phyloP scores from a whole-genome alignment of 2,888 invertebrate species.

The Terebella lapidaria region DNA sequence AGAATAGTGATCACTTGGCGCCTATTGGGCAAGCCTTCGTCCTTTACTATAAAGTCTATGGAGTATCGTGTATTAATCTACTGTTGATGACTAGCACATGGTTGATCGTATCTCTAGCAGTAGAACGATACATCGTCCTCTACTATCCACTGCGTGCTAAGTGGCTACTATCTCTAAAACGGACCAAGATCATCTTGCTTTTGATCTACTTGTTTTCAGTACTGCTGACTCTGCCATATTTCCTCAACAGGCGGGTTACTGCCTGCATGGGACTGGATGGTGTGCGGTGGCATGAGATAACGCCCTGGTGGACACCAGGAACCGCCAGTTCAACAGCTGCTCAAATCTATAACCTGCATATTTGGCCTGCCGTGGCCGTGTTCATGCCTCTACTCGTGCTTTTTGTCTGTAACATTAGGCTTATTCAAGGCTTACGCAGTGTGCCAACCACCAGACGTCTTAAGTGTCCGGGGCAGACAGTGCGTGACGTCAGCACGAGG shows the following conservation, averaged over 20 bases:
- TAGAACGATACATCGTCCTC: conserved; percentile 70
- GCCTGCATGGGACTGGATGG: conserved; percentile 2
- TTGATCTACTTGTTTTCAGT: conserved; percentile 66
- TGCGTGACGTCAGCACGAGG: background rate
- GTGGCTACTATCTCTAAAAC: conserved; percentile 13
- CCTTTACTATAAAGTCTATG: conserved; percentile 32
- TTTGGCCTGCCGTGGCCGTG: conserved; percentile 43
- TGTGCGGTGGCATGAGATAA: background rate
- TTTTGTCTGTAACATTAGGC: conserved; percentile 39
- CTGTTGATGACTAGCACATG: conserved; percentile 66
- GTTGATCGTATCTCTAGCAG: conserved; percentile 70
- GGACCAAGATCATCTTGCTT: conserved; percentile 61
- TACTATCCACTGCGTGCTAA: conserved; percentile 64
- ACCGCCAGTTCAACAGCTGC: background rate
- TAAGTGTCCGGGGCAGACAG: background rate
- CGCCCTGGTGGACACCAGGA: background rate
- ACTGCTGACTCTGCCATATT: conserved; percentile 63
- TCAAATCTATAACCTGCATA: background rate
- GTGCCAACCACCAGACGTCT: conserved; percentile 5
- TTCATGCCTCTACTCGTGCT: conserved; percentile 41
- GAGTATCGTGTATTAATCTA: conserved; percentile 39
- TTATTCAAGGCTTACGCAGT: conserved; percentile 27
- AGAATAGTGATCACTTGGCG: no score
- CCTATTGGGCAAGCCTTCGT: no score
- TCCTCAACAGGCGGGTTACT: conserved; percentile 6